Base-by-base conservation (phyloP, 1,140 invertebrate genomes). In the Araneus ventricosus region DNA sequence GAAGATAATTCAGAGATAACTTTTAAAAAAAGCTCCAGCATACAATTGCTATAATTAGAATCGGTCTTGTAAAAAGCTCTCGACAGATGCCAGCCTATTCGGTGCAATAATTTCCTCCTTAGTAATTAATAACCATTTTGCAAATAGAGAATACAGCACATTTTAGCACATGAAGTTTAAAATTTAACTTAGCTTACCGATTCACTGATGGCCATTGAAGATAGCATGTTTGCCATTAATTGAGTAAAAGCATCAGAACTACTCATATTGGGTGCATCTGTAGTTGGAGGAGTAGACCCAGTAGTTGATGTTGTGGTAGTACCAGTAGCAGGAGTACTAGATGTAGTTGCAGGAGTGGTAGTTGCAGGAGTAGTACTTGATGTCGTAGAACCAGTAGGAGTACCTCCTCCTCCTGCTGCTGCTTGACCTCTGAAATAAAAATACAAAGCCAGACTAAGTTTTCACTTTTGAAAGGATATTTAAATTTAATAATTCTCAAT, bases 161-260 rank as follows among this genome's bases (percentile, higher is more conserved):
- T 61, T 57, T 27, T 52, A 57, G 22, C 41, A 27, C 30, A n/a
- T 27, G 59, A 57, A 41, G 59, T 41, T 59, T 14, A 82, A 82
- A 80, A 7, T 45, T 82, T 45, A 67, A 52, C 4, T 67, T 61
- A 14, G 2, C 63, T 52, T 85, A 67, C 39, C 17, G 59, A 79
- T 20, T 93, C 88, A 88, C 63, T 90, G 17, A 92, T 88, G 22
- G 90, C 87, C 88, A 92, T 87, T 14, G 93, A 41, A 17, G 93
- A 94, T 93, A 99, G 97, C 98, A 99, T 98, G 94, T 98, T 97
- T 94, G 98, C 97, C 98, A 99, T 99, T 95, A 99, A n/a, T 27
- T 93, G 93, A 52, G 88, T 93, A 34, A 86, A 92, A 80, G 85
- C 67, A 79, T 93, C 90, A 45, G 94, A 37, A 85, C 84, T 57